These are phyloP conservation scores for Hiodon alosoides DNA, from an alignment of 2,113 vertebrate genomes.

Conservation along the genomic window DNA sequence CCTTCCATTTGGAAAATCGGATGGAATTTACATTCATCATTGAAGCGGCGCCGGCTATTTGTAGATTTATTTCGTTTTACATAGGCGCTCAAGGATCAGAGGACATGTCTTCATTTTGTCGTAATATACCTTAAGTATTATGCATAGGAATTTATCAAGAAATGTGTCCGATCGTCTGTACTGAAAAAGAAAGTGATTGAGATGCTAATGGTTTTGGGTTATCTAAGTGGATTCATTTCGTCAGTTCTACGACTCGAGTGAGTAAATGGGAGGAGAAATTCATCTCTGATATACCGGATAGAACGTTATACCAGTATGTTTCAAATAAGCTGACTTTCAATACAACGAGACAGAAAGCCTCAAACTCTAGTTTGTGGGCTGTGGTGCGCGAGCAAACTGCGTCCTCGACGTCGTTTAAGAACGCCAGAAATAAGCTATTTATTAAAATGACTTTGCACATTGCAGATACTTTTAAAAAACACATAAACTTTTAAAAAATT, in stretches of 20 bases:
- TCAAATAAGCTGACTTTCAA: slow-evolving; percentile 54
- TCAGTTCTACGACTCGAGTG: slow-evolving; percentile 41
- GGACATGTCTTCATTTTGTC: not conserved
- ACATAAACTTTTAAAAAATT: too few species aligned
- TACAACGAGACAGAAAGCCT: slow-evolving; percentile 56
- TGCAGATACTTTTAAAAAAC: slow-evolving; percentile 50
- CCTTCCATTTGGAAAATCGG: not conserved
- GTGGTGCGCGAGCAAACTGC: slow-evolving; percentile 40
- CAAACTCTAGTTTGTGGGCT: slow-evolving; percentile 43
- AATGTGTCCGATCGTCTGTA: slow-evolving; percentile 52
- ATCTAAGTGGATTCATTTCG: slow-evolving; percentile 48
- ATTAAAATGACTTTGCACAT: slow-evolving; percentile 51
- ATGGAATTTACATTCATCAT: not conserved
- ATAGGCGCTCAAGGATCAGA: slow-evolving; percentile 37
- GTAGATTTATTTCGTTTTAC: not conserved
- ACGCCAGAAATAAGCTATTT: slow-evolving; percentile 47
- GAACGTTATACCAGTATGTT: slow-evolving; percentile 44
- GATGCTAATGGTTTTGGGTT: slow-evolving; percentile 46
- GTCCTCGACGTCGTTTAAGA: slow-evolving; percentile 30
- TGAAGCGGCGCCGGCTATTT: slow-evolving; percentile 9
- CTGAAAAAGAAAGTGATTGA: slow-evolving; percentile 41
- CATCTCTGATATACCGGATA: slow-evolving; percentile 53
- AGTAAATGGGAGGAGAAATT: slow-evolving; percentile 40
- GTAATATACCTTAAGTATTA: slow-evolving; percentile 43
- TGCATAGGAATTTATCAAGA: slow-evolving; percentile 47